Conservation (phyloP, 2,797 vertebrate species). For the Scleropages formosus region DNA sequence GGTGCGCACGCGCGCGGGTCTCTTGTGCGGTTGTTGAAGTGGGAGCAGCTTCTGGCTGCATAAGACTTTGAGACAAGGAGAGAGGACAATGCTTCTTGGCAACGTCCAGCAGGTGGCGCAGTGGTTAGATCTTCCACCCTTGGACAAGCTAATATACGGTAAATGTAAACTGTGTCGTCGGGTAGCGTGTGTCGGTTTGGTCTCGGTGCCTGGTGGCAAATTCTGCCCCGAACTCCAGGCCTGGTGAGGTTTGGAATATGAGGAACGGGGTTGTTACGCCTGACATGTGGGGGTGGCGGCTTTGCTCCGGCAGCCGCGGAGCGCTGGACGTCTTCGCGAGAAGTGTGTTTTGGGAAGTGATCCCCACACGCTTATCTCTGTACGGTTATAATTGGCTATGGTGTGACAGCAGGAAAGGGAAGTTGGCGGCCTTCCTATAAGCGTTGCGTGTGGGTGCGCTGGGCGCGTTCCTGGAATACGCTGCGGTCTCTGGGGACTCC, state of each 20-base stretch:
- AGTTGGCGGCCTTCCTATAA: neutral
- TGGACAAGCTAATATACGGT: too few species aligned
- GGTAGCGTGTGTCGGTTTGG: too few species aligned
- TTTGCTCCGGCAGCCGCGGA: conserved; percentile 21
- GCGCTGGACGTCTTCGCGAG: neutral
- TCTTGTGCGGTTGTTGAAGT: neutral
- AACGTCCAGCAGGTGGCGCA: too few species aligned
- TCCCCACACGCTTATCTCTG: neutral
- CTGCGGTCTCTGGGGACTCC: neutral
- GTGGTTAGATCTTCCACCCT: too few species aligned
- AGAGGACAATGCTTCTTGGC: neutral
- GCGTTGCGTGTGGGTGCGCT: neutral
- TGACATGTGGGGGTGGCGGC: neutral
- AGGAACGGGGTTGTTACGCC: too few species aligned
- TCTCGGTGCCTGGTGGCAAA: neutral
- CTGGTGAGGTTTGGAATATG: too few species aligned
- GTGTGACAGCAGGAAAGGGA: neutral
- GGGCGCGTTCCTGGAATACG: neutral
- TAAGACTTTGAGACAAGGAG: neutral
- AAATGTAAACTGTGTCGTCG: too few species aligned
- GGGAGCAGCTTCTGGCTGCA: neutral
- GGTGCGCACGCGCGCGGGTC: neutral
- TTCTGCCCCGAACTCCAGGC: too few species aligned
- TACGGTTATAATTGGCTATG: conserved; percentile 18
- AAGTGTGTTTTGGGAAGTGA: conserved; percentile 1